Evolutionary conservation across 2,888 invertebrate genomes (phyloP), one percentile per base, ranked within the genome.

Genomic region (Hanleya hanleyi): DNA sequence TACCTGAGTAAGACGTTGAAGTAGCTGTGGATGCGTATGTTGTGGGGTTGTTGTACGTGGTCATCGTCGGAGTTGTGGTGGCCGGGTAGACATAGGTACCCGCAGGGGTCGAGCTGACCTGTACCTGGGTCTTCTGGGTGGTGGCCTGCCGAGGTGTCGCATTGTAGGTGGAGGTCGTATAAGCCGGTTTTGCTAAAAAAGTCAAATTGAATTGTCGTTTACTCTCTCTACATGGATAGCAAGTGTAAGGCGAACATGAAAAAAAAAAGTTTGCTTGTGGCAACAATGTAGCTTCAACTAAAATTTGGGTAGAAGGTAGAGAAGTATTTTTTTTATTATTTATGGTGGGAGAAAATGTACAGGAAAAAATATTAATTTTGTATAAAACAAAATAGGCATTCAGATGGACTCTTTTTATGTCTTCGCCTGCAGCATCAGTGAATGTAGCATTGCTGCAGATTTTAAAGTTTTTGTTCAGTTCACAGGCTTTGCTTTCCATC

Each of bases 51-150:
- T 86, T 83, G 6, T 84, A 83, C 5, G 85, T 83, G n/a, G 84
- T 82, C 22, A 81, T 70, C 6, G 80, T 75, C 57, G 86, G 83
- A 32, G 83, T 81, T 7, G 86, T 80, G 9, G 84, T 80, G 7
- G 81, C 84, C 1, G 86, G 81, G 75, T 88, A 88, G 41, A 87
- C 86, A 75, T 87, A 87, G 51, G 83, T 87, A 3, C 84, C 80
- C 5, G 84, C 83, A 37, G 87, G 80, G 0, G 87, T 81, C 26
- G 84, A 83, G 32, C 57, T 57, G 47, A 84, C 85, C 70, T 86
- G 86, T 2, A 86, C 82, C 15, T 80, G 81, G 41, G 86, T 84
- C 69, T 87, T 88, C 1, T 81, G 85, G n/a, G 81, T 83, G 12
- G 84, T 81, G 7, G 81, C 77, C 65, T 83, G 86, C 36, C 86